Conservation (phyloP, 1,140 invertebrate species). For the Anastatus disparis region DNA sequence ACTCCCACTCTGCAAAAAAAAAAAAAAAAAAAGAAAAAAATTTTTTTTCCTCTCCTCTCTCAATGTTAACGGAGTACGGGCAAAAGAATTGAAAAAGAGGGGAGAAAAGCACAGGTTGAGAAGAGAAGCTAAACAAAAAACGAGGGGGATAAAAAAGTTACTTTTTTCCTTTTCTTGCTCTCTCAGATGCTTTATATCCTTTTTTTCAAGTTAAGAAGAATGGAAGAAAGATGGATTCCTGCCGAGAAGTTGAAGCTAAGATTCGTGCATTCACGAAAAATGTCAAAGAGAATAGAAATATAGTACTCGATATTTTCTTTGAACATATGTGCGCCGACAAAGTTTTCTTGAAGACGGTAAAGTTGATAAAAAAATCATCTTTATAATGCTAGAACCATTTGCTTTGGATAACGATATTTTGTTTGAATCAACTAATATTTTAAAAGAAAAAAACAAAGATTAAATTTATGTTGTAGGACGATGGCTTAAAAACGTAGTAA, state of each 20-base stretch:
- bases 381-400: not conserved
- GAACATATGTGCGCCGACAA: not conserved
- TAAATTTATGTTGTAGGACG: no score
- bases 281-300: slow-evolving; percentile 52
- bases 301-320: not conserved
- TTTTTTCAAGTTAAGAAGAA: slow-evolving; percentile 3
- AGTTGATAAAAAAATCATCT: not conserved
- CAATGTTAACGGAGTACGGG: not conserved
- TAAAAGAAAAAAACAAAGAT: no score
- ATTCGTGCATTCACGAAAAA: slow-evolving; percentile 50
- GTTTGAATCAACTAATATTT: no score
- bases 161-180: not conserved
- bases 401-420: not conserved
- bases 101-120: not conserved
- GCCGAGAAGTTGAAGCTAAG: slow-evolving; percentile 49
- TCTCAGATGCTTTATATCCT: not conserved
- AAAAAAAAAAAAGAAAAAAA: no score
- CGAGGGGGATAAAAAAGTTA: slow-evolving; percentile 13
- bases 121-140: slow-evolving; percentile 14
- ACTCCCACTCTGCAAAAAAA: slow-evolving; percentile 9
- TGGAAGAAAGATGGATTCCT: slow-evolving; percentile 52
- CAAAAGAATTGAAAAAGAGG: not conserved
- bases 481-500: no score
- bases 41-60: slow-evolving; percentile 20
- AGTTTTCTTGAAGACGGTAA: no score